Evolutionary conservation across 2,888 invertebrate genomes (phyloP).

Genomic region (Xestia rhomboidea): DNA sequence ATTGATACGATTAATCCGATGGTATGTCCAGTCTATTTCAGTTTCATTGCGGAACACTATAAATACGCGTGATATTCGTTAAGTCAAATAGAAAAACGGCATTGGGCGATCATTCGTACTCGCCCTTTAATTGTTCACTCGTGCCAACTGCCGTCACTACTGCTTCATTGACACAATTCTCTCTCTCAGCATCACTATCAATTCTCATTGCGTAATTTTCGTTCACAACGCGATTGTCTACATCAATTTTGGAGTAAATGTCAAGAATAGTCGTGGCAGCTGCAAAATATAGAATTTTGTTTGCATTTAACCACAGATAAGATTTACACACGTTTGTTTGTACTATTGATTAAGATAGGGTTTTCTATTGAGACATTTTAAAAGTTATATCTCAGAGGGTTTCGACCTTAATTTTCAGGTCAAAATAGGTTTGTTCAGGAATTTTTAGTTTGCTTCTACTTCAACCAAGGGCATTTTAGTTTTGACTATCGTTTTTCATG

Average conservation of each 20-base stretch:
- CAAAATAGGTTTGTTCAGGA: not conserved
- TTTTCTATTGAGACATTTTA: not conserved
- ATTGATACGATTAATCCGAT: slow-evolving; percentile 26
- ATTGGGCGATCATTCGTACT: slow-evolving; percentile 73
- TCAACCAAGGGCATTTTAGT: not conserved
- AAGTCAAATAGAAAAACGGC: slow-evolving; percentile 73
- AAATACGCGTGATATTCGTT: slow-evolving; percentile 66
- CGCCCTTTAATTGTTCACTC: slow-evolving; percentile 77
- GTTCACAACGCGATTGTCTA: slow-evolving; percentile 58
- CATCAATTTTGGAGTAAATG: slow-evolving; percentile 60
- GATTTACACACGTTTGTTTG: not conserved
- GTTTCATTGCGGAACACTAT: slow-evolving; percentile 59
- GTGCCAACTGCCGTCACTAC: slow-evolving; percentile 75
- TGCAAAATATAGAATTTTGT: slow-evolving; percentile 40
- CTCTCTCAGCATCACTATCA: slow-evolving; percentile 72
- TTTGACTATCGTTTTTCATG: not conserved
- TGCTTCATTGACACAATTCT: slow-evolving; percentile 83
- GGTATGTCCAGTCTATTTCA: slow-evolving; percentile 56
- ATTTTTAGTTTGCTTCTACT: not conserved
- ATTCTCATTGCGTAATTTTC: slow-evolving; percentile 75
- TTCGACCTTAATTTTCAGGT: not conserved
- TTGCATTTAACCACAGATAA: slow-evolving; percentile 38
- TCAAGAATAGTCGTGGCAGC: slow-evolving; percentile 41
- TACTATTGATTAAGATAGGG: not conserved
- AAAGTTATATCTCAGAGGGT: not conserved